Evolutionary conservation across 2,888 invertebrate species (phyloP).

Genomic region (Pollenia amentaria): DNA sequence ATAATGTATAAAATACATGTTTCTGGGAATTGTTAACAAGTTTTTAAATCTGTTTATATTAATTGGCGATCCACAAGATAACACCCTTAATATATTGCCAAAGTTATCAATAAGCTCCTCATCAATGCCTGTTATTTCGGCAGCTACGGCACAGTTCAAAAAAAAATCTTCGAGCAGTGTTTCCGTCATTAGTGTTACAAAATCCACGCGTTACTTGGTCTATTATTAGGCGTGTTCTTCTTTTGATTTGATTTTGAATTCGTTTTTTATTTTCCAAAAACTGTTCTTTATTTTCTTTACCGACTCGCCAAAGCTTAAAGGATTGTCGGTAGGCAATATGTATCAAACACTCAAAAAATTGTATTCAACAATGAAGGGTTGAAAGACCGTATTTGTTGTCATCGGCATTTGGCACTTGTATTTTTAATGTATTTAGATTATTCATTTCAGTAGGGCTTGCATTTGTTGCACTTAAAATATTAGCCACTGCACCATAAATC

Average conservation of each 20-base stretch:
- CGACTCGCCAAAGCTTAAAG: conserved; percentile 8
- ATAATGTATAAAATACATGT: too few species aligned
- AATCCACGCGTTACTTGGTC: conserved; percentile 17
- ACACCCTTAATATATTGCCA: conserved; percentile 2
- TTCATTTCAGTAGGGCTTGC: too few species aligned
- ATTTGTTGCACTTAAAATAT: too few species aligned
- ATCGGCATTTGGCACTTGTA: too few species aligned
- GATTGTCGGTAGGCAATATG: conserved; percentile 10
- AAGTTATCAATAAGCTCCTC: conserved; percentile 1
- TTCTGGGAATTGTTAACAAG: conserved; percentile 14
- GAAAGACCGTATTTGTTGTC: not conserved
- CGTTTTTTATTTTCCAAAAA: not conserved
- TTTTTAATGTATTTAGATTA: too few species aligned
- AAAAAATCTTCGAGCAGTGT: conserved; percentile 31
- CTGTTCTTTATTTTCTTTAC: conserved; percentile 11
- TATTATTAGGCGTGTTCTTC: conserved; percentile 26
- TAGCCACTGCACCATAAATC: too few species aligned
- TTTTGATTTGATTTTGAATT: conserved; percentile 21
- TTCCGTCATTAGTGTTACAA: conserved; percentile 14
- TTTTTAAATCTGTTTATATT: not conserved
- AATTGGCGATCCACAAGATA: conserved; percentile 14
- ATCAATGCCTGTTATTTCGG: conserved; percentile 22
- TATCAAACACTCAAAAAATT: not conserved
- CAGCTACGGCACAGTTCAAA: conserved; percentile 10
- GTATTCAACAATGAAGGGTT: not conserved